phyloP scores from a whole-genome alignment of 2,888 invertebrate species.

The Napeogenes inachia region DNA sequence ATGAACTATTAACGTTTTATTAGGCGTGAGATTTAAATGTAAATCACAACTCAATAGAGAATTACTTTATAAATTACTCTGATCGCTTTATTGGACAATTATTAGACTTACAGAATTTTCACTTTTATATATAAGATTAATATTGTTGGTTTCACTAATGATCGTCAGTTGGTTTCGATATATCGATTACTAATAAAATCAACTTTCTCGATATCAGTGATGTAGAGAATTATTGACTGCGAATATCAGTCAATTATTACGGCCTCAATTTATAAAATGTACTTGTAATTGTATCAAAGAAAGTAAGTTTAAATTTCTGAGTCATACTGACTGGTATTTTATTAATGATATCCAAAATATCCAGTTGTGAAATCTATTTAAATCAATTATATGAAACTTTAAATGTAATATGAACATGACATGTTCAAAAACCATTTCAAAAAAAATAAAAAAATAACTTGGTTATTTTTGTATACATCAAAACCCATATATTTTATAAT shows the following conservation, averaged over 20 bases:
- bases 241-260: conserved; percentile 56
- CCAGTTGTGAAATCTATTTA: background rate
- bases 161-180: conserved; percentile 9
- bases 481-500: too few relatives aligned
- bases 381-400: too few relatives aligned
- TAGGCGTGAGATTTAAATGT: too few relatives aligned
- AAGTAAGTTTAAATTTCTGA: conserved; percentile 18
- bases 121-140: background rate
- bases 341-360: background rate
- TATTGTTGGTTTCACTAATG: background rate
- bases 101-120: too few relatives aligned
- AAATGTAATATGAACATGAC: too few relatives aligned
- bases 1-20: background rate
- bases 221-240: conserved; percentile 37
- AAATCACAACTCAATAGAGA: too few relatives aligned
- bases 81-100: too few relatives aligned
- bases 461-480: too few relatives aligned
- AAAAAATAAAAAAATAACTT: too few relatives aligned
- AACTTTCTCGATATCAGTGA: conserved; percentile 31
- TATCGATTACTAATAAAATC: conserved; percentile 27
- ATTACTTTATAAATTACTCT: too few relatives aligned
- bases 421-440: too few relatives aligned
- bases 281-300: conserved; percentile 24
- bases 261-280: conserved; percentile 41
- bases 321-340: background rate